Evolutionary conservation across 2,888 invertebrate species (phyloP).

Genomic region (Brachycybe producta): DNA sequence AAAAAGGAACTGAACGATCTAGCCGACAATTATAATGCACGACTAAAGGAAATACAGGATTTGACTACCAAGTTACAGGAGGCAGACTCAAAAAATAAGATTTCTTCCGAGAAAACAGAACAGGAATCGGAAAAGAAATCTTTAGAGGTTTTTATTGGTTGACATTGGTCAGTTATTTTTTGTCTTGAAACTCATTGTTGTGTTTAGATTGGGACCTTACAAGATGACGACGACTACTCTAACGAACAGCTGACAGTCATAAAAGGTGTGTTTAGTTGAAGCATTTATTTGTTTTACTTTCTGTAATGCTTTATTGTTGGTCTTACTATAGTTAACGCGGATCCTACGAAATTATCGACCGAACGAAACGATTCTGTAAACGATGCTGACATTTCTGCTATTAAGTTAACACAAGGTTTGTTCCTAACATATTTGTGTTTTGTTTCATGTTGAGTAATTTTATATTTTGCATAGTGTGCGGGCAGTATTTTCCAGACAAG

Average conservation of each 20-base stretch:
- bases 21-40: conserved; percentile 35
- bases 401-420: conserved; percentile 8
- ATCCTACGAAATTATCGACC: not conserved
- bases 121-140: conserved; percentile 7
- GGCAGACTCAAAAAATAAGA: conserved; percentile 19
- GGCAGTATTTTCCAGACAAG: no score
- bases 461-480: no score
- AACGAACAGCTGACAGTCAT: conserved; percentile 24
- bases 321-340: not conserved
- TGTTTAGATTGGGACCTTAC: no score
- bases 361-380: conserved; percentile 8
- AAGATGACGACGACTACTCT: conserved; percentile 28
- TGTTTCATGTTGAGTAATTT: no score
- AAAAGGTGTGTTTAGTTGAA: conserved; percentile 1
- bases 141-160: not conserved
- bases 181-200: no score
- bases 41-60: conserved; percentile 34
- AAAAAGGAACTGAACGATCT: conserved; percentile 48
- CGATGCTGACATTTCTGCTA: conserved; percentile 1
- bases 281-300: not conserved
- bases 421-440: no score
- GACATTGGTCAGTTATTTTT: no score
- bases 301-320: not conserved
- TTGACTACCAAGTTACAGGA: conserved; percentile 32
- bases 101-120: conserved; percentile 28